Evolutionary conservation across 2,797 vertebrate genomes (phyloP).

Genomic region (Siniperca scherzeri): DNA sequence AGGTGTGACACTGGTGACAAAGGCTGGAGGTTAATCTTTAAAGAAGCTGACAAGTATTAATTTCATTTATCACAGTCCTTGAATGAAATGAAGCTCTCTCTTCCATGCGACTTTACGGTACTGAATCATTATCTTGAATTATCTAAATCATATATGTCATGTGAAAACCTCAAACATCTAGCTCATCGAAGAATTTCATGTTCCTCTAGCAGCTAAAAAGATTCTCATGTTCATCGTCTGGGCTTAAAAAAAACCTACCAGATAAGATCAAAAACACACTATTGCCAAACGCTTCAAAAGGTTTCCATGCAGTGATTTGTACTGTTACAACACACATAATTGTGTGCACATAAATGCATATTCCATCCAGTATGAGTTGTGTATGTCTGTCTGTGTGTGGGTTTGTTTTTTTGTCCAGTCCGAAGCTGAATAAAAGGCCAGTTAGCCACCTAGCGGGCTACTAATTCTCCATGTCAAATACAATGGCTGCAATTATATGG

Average conservation of each 20-base stretch:
- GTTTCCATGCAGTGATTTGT: background rate
- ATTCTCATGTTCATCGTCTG: background rate
- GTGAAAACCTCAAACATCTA: background rate
- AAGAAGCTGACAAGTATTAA: background rate
- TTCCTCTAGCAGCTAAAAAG: background rate
- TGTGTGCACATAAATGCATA: slow-evolving; percentile 52
- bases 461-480: slow-evolving; percentile 90
- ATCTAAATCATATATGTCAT: background rate
- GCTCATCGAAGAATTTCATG: background rate
- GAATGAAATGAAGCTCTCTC: background rate
- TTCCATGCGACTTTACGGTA: background rate
- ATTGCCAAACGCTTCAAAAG: background rate
- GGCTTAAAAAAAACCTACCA: background rate
- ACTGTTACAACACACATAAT: slow-evolving; percentile 7
- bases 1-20: slow-evolving; percentile 33
- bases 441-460: slow-evolving; percentile 87
- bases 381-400: slow-evolving; percentile 63
- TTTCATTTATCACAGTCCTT: slow-evolving; percentile 4
- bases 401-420: slow-evolving; percentile 69
- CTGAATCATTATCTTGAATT: background rate
- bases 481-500: slow-evolving; percentile 95
- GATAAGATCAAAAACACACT: background rate
- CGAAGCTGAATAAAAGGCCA: slow-evolving; percentile 83
- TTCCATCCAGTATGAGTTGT: slow-evolving; percentile 41
- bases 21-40: slow-evolving; percentile 22